Base-by-base conservation (phyloP, 2,888 invertebrate genomes). In the Cheilosia impressa region DNA sequence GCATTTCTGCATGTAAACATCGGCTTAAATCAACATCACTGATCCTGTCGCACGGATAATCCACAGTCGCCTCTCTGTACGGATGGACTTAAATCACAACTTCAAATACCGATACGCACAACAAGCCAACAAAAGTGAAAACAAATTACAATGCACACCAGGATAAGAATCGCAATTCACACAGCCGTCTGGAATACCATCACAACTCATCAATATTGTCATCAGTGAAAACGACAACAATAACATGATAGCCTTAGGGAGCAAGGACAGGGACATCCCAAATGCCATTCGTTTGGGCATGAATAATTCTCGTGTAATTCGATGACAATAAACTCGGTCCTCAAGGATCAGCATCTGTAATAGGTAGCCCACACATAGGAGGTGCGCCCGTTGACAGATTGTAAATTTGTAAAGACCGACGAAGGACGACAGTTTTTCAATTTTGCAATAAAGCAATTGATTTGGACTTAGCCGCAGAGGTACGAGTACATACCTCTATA, bases 261-360 rank as follows among this genome's bases (percentile, higher is more conserved):
- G n/a, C n/a, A 15, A 38, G 53, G 62, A 71, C 68, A 65, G 34
- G 41, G 65, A 77, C 65, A 58, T 34, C 27, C 65, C 77, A 60
- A 71, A 71, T 82, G 82, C 66, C 77, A 82, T 78, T 72, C 78
- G 55, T 71, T 82, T 72, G 78, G 72, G 78, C 82, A 82, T 82
- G 82, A 82, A 82, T 82, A 82, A 82, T 82, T 82, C 78, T 72
- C 66, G 78, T 82, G 82, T 82, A 82, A 82, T 82, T 82, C 82
- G 78, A 66, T 82, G 77, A 78, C 78, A 78, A 78, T 82, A 78
- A 82, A 82, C 78, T 78, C 71, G 60, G 78, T 63, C 57, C 77
- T 82, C 47, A 72, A 82, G 82, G 71, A 82, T 77, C 65, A 62
- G 43, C 2, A 47, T n/a, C 9, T 41, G 52, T 4, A 27, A 27